Evolutionary conservation across 37 sponge, comb jelly and placozoan species (phyloP).

Genomic region (Hexactinellida sp.): DNA sequence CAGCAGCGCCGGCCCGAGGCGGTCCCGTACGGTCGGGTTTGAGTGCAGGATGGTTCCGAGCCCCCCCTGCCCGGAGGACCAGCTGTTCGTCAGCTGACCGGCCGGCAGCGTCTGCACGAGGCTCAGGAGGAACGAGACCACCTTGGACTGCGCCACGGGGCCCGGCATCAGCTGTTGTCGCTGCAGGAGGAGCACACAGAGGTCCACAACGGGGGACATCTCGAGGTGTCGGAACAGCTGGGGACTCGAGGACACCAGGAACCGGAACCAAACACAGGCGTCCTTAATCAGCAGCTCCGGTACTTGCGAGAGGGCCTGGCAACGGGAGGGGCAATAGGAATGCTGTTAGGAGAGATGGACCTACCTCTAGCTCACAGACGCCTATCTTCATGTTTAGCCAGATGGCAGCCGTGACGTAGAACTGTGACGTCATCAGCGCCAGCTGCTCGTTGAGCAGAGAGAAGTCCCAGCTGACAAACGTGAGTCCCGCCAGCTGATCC

Average conservation of each 20-base stretch:
- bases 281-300: slow-evolving; percentile 44
- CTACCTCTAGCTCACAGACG: not conserved
- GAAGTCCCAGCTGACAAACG: slow-evolving; percentile 12
- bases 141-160: slow-evolving; percentile 49
- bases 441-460: slow-evolving; percentile 45
- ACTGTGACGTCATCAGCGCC: slow-evolving; percentile 11
- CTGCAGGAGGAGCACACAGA: slow-evolving; percentile 59
- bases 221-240: slow-evolving; percentile 31
- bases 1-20: slow-evolving; percentile 69
- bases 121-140: slow-evolving; percentile 47
- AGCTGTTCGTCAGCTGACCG: not conserved
- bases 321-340: slow-evolving; percentile 19
- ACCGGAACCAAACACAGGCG: slow-evolving; percentile 54
- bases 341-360: not conserved
- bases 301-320: slow-evolving; percentile 23
- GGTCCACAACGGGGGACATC: slow-evolving; percentile 56
- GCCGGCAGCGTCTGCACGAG: slow-evolving; percentile 24
- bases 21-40: slow-evolving; percentile 47
- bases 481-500: not conserved
- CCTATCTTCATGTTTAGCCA: not conserved
- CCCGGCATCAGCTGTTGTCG: slow-evolving; percentile 51
- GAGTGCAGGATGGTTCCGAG: slow-evolving; percentile 56
- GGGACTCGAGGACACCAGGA: slow-evolving; percentile 32
- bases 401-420: not conserved
- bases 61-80: slow-evolving; percentile 26